phyloP scores from a whole-genome alignment of 2,113 vertebrate species.

The Ranitomeya variabilis region DNA sequence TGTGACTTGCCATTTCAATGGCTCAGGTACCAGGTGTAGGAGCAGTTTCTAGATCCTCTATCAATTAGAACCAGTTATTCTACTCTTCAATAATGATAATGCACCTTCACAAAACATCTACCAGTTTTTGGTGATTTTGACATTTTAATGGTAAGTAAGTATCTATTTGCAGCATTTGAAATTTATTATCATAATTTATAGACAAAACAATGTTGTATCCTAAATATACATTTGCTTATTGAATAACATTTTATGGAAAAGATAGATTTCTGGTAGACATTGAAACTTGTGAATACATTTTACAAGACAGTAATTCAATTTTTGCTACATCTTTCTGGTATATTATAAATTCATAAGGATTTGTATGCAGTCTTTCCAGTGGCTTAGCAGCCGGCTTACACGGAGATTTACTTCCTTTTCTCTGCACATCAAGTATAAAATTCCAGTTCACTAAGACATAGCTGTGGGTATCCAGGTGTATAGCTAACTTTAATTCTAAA shows the following conservation, averaged over 20 bases:
- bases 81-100: too few relatives aligned
- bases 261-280: not conserved
- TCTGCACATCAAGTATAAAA: not conserved
- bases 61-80: too few relatives aligned
- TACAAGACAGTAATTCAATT: slow-evolving; percentile 14
- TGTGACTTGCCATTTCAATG: too few relatives aligned
- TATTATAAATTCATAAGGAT: slow-evolving; percentile 18
- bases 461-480: not conserved
- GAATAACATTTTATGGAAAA: not conserved
- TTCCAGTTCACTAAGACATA: not conserved
- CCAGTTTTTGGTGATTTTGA: too few relatives aligned
- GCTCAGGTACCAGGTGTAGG: too few relatives aligned
- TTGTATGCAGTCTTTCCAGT: not conserved
- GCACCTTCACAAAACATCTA: too few relatives aligned
- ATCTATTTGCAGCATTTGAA: not conserved
- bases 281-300: not conserved
- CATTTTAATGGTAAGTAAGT: not conserved
- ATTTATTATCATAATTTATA: not conserved
- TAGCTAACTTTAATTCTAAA: not conserved
- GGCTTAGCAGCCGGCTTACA: slow-evolving; percentile 8
- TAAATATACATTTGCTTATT: not conserved
- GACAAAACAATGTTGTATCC: not conserved
- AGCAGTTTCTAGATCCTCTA: too few relatives aligned
- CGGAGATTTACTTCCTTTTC: not conserved
- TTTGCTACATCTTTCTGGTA: not conserved